Evolutionary conservation across 1,140 invertebrate species (phyloP).

Genomic region (Drosophila lowei): DNA sequence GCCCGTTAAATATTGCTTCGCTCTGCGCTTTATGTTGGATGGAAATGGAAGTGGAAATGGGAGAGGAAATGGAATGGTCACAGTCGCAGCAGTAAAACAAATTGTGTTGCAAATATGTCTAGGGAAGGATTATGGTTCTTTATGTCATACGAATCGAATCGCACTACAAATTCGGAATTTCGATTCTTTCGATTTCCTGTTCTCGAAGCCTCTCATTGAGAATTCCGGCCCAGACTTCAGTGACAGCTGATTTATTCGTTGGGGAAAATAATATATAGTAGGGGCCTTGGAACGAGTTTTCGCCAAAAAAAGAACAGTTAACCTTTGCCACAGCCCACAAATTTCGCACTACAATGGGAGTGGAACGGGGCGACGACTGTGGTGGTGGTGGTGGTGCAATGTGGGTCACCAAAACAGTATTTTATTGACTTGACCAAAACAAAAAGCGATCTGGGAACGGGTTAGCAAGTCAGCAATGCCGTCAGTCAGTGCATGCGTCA

Average conservation of each 20-base stretch:
- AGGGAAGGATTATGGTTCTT: conserved; percentile 26
- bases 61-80: conserved; percentile 53
- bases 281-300: conserved; percentile 44
- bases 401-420: conserved; percentile 58
- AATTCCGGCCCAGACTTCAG: not conserved
- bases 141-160: conserved; percentile 32
- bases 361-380: conserved; percentile 8
- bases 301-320: conserved; percentile 51
- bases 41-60: too few relatives aligned
- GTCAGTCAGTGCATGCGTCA: conserved; percentile 53
- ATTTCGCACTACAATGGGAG: conserved; percentile 33
- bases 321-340: conserved; percentile 45
- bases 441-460: conserved; percentile 33
- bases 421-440: conserved; percentile 68
- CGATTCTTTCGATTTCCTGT: conserved; percentile 58
- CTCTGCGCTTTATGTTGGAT: conserved; percentile 6
- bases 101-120: conserved; percentile 50
- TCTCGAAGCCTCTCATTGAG: conserved; percentile 26
- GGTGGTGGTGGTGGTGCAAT: conserved; percentile 43
- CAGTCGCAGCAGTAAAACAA: conserved; percentile 25
- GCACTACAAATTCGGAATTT: conserved; percentile 38
- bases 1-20: conserved; percentile 59
- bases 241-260: conserved; percentile 60
- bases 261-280: conserved; percentile 14
- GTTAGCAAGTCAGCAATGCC: conserved; percentile 63